These are phyloP conservation scores for Galerucella calmariensis DNA, from an alignment of 2,888 invertebrate species.

Conservation along the genomic window DNA sequence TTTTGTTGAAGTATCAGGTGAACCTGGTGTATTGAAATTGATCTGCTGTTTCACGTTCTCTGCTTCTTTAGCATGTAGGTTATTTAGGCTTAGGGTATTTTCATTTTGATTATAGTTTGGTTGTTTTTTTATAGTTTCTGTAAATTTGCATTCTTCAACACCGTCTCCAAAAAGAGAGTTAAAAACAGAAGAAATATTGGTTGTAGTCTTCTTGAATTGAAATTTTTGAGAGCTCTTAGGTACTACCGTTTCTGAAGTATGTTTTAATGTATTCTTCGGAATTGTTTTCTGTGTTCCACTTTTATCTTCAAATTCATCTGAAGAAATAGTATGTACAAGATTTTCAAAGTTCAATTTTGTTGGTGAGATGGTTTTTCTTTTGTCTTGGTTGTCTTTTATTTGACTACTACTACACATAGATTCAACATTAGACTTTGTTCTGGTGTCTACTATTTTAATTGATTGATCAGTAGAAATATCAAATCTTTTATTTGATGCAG, in stretches of 20 bases:
- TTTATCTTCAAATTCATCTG: conserved; percentile 1
- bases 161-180: conserved; percentile 20
- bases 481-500: neutral
- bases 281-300: conserved; percentile 13
- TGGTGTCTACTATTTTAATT: neutral
- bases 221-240: conserved; percentile 28
- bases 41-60: neutral
- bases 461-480: neutral
- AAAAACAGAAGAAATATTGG: conserved; percentile 7
- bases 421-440: neutral
- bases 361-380: neutral
- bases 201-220: conserved; percentile 32
- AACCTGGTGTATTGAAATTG: neutral
- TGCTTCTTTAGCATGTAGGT: neutral
- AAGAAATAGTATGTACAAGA: neutral
- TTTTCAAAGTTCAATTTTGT: neutral
- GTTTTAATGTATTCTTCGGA: conserved; percentile 20
- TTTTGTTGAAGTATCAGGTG: conserved; percentile 44
- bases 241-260: neutral
- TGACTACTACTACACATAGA: neutral
- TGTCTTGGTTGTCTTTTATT: neutral
- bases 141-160: neutral
- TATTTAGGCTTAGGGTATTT: neutral
- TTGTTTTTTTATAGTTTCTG: neutral
- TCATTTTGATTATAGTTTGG: neutral